Base-by-base conservation (phyloP, 2,888 invertebrate genomes). In the Drosophila mettleri region DNA sequence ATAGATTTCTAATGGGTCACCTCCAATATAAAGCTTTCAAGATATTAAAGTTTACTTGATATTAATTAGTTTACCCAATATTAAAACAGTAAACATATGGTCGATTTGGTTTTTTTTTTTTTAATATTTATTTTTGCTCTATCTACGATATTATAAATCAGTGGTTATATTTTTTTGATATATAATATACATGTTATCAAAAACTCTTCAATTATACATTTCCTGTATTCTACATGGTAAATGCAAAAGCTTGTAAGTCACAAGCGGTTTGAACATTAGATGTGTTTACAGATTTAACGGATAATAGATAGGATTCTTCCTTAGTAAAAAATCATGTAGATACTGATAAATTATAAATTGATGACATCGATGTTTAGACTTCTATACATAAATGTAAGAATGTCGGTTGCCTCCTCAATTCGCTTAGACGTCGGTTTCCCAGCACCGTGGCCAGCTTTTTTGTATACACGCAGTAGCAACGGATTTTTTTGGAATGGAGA, bases 341-440 rank as follows among this genome's bases (percentile, higher is more conserved):
- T 8, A 54, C 43, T 34, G 16, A 68, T 36, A 59, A 18, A 41
- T 90, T 87, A 91, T 31, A 92, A 76, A 75, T 91, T 92, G 16
- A 90, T 72, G 36, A 68, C 80, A 60, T 91, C 90, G 14, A 92
- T 78, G 33, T 91, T 91, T 10, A 92, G 81, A 52, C 91, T 91
- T 76, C 90, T 91, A 27, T 88, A 89, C 83, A 92, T 89, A 67
- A 92, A 92, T 18, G 92, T 91, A 88, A 98, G 94, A 80, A 98
- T 96, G 91, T 99, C 98, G 0, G 97, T 96, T 88, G 96, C 94
- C 92, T 99, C 98, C 78, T 98, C 98, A 90, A 99, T 99, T 96
- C 98, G 94, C 94, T 99, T 99, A 3, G 96, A 94, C 43, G 98
- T 99, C 55, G 99, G 99, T 92, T 99, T 99, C 33, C 99, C 99